Evolutionary conservation across 1,140 invertebrate species (phyloP), one percentile per base, ranked within the genome.

Genomic region (Pseudomyrmex sp.): DNA sequence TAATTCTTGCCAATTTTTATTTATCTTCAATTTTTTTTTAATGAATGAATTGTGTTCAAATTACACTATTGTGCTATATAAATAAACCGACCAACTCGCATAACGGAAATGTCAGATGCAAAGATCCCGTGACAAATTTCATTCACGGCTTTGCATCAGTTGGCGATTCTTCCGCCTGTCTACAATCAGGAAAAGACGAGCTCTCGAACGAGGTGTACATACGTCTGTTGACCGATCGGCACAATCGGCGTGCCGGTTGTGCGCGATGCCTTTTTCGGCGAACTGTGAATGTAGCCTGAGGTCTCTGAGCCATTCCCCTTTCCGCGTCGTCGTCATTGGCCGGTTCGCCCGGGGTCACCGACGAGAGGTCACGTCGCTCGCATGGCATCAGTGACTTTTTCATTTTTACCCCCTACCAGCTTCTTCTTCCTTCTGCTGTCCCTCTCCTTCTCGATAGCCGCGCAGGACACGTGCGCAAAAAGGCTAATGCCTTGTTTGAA

Each of bases 301-400:
- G 82, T 85, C 85, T 80, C 35, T 35, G 35, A 35, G 85, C 62
- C 84, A 79, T 90, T 86, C 76, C 84, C 82, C 85, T 88, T 85
- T 83, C 86, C 59, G 70, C 5, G 35, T 35, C 35, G 35, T 76
- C 82, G 83, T 88, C 86, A 87, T 82, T 65, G 88, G 84, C 87
- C 88, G 88, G 88, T 87, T 89, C 88, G 84, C 89, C 84, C 85
- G 89, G 86, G 90, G 89, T 91, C 90, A 89, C 70, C 86, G 83
- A 90, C 86, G 86, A 89, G 88, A 82, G 90, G 90, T 91, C 90
- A 90, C 90, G 87, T 90, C 87, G 89, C 86, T 90, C 89, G 89
- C 89, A 90, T 90, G 89, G 86, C 88, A 90, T 87, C 86, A 75
- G 66, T 77, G 76, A 87, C 79, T 90, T 90, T 84, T 90, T 90